Evolutionary conservation across 2,113 vertebrate species (phyloP), one percentile per base, ranked within the genome.

Genomic region (Anolis sagrei): DNA sequence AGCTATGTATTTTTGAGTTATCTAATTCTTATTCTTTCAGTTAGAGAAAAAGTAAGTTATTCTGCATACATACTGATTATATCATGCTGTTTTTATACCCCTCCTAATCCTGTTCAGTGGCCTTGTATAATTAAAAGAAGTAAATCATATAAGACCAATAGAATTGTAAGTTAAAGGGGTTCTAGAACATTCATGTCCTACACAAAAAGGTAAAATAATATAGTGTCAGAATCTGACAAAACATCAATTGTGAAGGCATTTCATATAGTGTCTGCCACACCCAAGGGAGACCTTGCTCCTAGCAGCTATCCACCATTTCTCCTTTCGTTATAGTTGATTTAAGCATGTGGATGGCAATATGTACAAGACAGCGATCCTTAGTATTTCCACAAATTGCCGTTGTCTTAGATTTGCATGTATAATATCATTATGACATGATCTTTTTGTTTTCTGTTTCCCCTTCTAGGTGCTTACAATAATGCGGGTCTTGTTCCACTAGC

Each of bases 391-490:
- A 10, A 49, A 34, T 23, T 34, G 73, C 49, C 49, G 3, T 27
- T 27, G 21, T 48, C 48, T 32, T 51, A 16, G 16, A 14, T 3
- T 69, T 68, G 27, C 19, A 19, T 51, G 10, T 23, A 39, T 32
- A n/a, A 3, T 34, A 9, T 14, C 66, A 13, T 51, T 32, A 48
- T 36, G 34, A 23, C 32, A n/a, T 68, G 5, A 23, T 77, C n/a
- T 49, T 73, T 72, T 73, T 73, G 48, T 61, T 36, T 81, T 85
- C 19, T 27, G 11, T 72, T 80, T 74, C 14, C 70, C 93, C 73
- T 96, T 95, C 94, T 94, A 99, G 99, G 99, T 98, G 98, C 97
- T 90, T 99, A 98, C 93, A 99, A 99, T 96, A 99, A 98, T 92
- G 97, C 98, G 91, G 97, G 98, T 91, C 96, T 99, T 95, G 98